Evolutionary conservation across 1,140 invertebrate species (phyloP).

Genomic region (Penaeus vannamei): DNA sequence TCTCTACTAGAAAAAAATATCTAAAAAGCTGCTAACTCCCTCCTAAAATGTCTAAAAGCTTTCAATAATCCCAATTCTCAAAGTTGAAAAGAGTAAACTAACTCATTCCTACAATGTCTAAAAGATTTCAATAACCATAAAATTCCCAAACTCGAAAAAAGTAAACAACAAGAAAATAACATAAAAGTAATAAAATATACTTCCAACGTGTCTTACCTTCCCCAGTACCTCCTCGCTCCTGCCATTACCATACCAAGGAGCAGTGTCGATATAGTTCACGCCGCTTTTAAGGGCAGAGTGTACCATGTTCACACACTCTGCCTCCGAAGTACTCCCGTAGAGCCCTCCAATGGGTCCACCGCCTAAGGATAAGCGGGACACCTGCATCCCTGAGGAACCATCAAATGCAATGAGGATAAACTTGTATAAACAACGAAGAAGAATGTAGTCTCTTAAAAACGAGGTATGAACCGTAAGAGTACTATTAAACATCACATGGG

Average conservation of each 20-base stretch:
- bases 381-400: conserved; percentile 75
- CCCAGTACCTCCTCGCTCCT: conserved; percentile 83
- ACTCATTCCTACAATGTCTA: too few relatives aligned
- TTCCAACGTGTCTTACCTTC: conserved; percentile 76
- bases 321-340: conserved; percentile 73
- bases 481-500: too few relatives aligned
- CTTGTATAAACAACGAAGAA: not conserved
- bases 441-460: too few relatives aligned
- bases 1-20: too few relatives aligned
- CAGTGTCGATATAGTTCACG: conserved; percentile 93
- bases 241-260: conserved; percentile 88
- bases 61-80: not conserved
- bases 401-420: conserved; percentile 51
- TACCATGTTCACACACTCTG: conserved; percentile 81
- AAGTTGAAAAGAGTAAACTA: conserved; percentile 28
- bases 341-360: conserved; percentile 72
- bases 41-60: too few relatives aligned
- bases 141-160: conserved; percentile 26
- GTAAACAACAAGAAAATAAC: conserved; percentile 30
- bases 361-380: conserved; percentile 78
- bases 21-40: too few relatives aligned
- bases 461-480: too few relatives aligned
- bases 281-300: conserved; percentile 82
- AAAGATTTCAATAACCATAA: too few relatives aligned
- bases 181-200: not conserved